phyloP scores from a whole-genome alignment of 1,140 invertebrate genomes.

The Monochamus saltuarius region DNA sequence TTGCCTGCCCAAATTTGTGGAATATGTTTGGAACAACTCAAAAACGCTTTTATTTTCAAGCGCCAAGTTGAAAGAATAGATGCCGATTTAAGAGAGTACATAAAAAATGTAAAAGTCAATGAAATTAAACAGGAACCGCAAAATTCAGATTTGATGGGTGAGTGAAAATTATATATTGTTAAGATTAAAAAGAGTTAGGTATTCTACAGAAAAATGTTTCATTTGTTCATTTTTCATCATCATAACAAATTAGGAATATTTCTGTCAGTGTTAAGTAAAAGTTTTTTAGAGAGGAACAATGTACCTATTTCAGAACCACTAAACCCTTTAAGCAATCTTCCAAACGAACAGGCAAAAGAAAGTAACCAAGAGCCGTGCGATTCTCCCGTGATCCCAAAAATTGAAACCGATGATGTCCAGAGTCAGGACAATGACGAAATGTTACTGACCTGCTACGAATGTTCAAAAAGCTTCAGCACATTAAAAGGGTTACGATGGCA shows the following conservation, averaged over 20 bases:
- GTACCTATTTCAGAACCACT: slow-evolving; percentile 32
- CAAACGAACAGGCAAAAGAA: slow-evolving; percentile 16
- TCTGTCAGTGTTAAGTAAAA: no score
- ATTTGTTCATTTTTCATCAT: no score
- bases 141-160: slow-evolving; percentile 38
- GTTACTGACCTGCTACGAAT: slow-evolving; percentile 44
- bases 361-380: slow-evolving; percentile 11
- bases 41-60: slow-evolving; percentile 43
- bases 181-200: no score
- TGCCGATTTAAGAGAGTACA: slow-evolving; percentile 37
- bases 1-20: slow-evolving; percentile 44
- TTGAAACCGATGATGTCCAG: slow-evolving; percentile 41
- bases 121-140: slow-evolving; percentile 41
- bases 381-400: slow-evolving; percentile 13
- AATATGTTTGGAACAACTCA: slow-evolving; percentile 42
- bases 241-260: no score
- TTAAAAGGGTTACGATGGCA: slow-evolving; percentile 39
- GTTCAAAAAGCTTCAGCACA: slow-evolving; percentile 46
- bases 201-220: no score
- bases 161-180: no score
- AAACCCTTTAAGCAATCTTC: slow-evolving; percentile 27
- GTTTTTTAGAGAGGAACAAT: no score
- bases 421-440: slow-evolving; percentile 46
- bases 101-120: slow-evolving; percentile 40
- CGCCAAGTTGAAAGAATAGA: slow-evolving; percentile 44